These are phyloP conservation scores for Cirrhinus molitorella DNA, from an alignment of 2,797 vertebrate species.

Conservation along the genomic window DNA sequence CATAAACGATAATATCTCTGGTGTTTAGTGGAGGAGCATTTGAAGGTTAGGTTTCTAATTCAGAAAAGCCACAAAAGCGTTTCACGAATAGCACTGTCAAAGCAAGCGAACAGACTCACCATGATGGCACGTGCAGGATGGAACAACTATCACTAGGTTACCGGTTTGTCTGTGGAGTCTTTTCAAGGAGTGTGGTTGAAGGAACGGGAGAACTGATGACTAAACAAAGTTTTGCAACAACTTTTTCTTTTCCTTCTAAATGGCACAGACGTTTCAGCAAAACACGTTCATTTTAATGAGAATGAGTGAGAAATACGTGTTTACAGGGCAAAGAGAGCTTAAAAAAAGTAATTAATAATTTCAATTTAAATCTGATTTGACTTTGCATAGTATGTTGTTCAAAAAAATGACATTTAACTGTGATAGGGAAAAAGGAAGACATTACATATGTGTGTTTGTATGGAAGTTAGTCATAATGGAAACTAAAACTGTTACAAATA, in stretches of 20 bases:
- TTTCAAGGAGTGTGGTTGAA: background rate
- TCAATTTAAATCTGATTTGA: background rate
- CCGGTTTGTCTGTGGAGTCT: background rate
- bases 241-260: slow-evolving; percentile 2
- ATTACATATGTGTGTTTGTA: background rate
- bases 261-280: background rate
- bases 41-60: background rate
- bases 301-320: background rate
- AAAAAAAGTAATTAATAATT: background rate
- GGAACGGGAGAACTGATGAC: background rate
- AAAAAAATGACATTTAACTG: background rate
- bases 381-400: background rate
- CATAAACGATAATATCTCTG: background rate
- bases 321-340: background rate
- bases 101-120: background rate
- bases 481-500: background rate
- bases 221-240: background rate
- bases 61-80: background rate
- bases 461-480: background rate
- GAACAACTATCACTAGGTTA: background rate
- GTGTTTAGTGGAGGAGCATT: background rate
- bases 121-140: background rate
- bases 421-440: background rate
- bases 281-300: background rate
- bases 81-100: background rate